Evolutionary conservation across 2,797 vertebrate species (phyloP).

Genomic region (Vespertilio murinus): DNA sequence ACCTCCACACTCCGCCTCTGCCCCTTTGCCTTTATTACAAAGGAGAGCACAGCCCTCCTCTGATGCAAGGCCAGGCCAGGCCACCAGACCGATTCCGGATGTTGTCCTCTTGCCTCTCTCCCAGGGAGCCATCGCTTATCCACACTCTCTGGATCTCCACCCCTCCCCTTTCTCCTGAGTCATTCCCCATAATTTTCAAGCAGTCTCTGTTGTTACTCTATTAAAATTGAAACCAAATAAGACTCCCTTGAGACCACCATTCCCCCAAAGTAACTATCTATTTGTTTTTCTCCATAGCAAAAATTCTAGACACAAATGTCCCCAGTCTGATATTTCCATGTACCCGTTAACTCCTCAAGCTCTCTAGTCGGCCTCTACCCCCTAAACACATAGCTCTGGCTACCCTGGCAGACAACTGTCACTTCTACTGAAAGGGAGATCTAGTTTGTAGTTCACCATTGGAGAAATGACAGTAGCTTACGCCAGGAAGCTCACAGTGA

Average conservation of each 20-base stretch:
- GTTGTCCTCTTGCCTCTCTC: background rate
- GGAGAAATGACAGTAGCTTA: background rate
- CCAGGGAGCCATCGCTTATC: background rate
- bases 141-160: background rate
- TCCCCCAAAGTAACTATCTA: background rate
- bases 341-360: background rate
- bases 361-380: background rate
- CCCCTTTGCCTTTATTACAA: background rate
- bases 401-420: background rate
- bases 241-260: background rate
- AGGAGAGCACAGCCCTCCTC: accelerated
- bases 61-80: too few species aligned
- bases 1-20: background rate
- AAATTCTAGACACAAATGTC: background rate
- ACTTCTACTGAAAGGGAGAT: slow-evolving; percentile 14
- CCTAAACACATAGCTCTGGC: background rate
- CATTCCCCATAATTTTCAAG: background rate
- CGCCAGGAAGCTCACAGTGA: background rate
- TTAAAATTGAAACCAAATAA: background rate
- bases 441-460: background rate
- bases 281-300: background rate
- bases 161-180: background rate
- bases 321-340: background rate
- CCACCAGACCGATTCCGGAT: background rate
- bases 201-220: background rate